These are phyloP conservation scores for Athrips mouffetella DNA, from an alignment of 2,888 invertebrate genomes.

Conservation along the genomic window DNA sequence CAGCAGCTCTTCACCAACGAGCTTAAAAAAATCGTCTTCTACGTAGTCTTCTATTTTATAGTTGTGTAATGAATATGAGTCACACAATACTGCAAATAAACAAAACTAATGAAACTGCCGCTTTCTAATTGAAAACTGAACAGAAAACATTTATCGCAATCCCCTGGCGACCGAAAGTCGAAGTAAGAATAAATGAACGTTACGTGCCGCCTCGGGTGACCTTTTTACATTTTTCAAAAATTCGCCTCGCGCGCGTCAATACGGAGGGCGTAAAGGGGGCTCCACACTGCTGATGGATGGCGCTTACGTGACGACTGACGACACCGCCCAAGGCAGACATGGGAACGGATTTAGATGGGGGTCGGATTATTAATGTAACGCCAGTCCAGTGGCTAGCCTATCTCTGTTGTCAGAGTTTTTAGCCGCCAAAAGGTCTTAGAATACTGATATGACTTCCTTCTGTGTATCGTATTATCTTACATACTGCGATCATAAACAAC, in stretches of 20 bases:
- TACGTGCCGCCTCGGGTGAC: slow-evolving; percentile 66
- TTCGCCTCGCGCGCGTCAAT: slow-evolving; percentile 68
- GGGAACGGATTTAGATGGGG: slow-evolving; percentile 3
- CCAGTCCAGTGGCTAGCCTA: too few relatives aligned
- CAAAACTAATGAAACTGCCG: neutral
- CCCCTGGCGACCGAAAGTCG: slow-evolving; percentile 46
- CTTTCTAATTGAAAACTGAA: slow-evolving; percentile 46
- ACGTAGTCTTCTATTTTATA: too few relatives aligned
- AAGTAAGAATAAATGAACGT: slow-evolving; percentile 64
- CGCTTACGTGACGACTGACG: slow-evolving; percentile 70
- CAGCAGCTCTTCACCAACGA: too few relatives aligned
- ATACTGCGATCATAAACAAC: too few relatives aligned
- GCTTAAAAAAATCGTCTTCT: too few relatives aligned
- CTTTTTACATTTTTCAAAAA: slow-evolving; percentile 78
- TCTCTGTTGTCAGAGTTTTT: too few relatives aligned
- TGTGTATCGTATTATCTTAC: too few relatives aligned
- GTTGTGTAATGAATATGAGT: too few relatives aligned
- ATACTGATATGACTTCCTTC: too few relatives aligned
- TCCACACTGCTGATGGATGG: slow-evolving; percentile 67
- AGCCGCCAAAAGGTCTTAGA: too few relatives aligned
- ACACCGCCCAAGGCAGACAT: slow-evolving; percentile 34
- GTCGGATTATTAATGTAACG: neutral
- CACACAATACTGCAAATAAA: neutral
- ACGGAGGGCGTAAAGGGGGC: slow-evolving; percentile 46
- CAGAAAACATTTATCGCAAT: slow-evolving; percentile 49